Conservation (phyloP, 1,140 invertebrate species). For the Bombus pascuorum region DNA sequence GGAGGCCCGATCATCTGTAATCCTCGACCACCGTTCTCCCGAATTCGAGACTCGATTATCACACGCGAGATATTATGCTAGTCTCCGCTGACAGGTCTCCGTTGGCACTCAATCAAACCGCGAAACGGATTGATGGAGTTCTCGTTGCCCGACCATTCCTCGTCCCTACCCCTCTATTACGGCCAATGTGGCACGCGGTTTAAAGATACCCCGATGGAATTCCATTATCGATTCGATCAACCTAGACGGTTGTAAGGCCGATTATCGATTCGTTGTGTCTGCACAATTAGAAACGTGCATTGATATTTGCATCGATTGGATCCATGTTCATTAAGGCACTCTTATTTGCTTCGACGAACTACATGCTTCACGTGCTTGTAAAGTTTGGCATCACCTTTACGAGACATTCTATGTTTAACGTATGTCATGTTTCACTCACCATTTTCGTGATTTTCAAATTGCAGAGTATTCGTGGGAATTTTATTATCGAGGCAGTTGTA, state of each 20-base stretch:
- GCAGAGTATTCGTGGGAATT: neutral
- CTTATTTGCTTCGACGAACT: neutral
- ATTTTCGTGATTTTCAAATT: neutral
- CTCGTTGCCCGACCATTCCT: neutral
- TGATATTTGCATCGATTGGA: no score
- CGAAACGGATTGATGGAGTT: conserved; percentile 54
- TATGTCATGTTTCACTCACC: no score
- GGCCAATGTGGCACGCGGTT: conserved; percentile 35
- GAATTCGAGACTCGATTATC: conserved; percentile 51
- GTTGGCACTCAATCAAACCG: conserved; percentile 50
- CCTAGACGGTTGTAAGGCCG: neutral
- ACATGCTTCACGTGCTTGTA: no score
- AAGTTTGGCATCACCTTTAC: neutral
- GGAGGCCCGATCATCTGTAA: conserved; percentile 31
- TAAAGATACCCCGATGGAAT: conserved; percentile 15
- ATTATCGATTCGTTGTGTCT: neutral
- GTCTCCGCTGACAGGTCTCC: conserved; percentile 41
- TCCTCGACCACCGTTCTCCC: conserved; percentile 42
- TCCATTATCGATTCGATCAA: conserved; percentile 4
- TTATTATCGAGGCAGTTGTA: neutral
- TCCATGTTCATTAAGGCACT: no score
- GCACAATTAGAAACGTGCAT: neutral
- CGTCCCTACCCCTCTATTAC: neutral
- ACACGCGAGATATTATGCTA: conserved; percentile 53
- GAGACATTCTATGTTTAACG: no score